Evolutionary conservation across 2,797 vertebrate species (phyloP), one percentile per base, ranked within the genome.

Genomic region (Hapalemur alaotrensis): DNA sequence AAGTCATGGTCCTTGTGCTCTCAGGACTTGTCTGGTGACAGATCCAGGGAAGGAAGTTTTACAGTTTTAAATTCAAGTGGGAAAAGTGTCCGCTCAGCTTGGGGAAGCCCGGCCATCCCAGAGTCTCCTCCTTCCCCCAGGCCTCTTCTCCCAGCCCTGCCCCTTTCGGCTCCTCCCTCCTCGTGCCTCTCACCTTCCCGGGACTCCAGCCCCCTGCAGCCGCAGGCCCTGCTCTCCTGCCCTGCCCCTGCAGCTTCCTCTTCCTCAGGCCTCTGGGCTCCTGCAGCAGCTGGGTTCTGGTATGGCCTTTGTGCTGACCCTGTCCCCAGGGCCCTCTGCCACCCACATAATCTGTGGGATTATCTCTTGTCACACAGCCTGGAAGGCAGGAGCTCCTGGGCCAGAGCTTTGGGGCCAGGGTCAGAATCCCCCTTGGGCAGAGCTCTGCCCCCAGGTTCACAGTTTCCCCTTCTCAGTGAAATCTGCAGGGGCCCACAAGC

Each of bases 291-390:
- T 41, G 92, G 95, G 76, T 97, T 97, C 46, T 54, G 97, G 83
- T 95, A 22, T 95, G 91, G 95, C 78, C n/a, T 73, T 59, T 89
- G 83, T 97, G 67, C 89, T 97, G 43, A 65, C 52, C 25, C 95
- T 88, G 52, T 63, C 15, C 0, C 78, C 82, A 63, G 96, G 79
- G 0, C 96, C 95, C 87, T 91, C 96, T 67, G 95, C 93, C 0
- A 96, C 65, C 76, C 76, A 46, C 12, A 46, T 46, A 43, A 69
- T 96, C 13, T 97, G 91, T 54, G 92, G 89, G n/a, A 65, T 41
- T 69, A 83, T 86, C 97, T 97, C 78, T 98, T 84, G 2, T 89
- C 57, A 30, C 92, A 95, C 9, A 98, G 95, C 43, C 70, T 63
- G 3, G 41, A 83, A 61, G 41, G 30, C 43, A 70, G 63, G 75